A percentile compares a stretch with the other conserved stretches of the same genome.
These are phyloP conservation scores for Odontothrips loti DNA, from an alignment of 2,888 invertebrate genomes.

Conservation along the genomic window DNA sequence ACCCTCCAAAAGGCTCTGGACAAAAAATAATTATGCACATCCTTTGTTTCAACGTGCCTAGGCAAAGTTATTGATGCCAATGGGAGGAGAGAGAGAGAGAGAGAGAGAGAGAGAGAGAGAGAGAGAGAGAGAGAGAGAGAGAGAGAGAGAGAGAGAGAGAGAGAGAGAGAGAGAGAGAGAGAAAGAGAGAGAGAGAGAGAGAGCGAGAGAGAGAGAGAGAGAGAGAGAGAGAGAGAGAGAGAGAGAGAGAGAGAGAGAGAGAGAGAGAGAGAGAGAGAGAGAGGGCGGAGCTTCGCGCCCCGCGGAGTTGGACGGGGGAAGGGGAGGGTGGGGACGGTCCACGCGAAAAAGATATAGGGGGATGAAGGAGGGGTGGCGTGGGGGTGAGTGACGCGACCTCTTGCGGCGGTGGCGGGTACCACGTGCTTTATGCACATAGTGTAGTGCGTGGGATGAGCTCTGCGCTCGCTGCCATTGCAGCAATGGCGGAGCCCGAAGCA, in stretches of 20 bases:
- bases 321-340: no score
- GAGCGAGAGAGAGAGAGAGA: neutral
- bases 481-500: no score
- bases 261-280: neutral
- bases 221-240: slow-evolving; percentile 1
- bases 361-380: no score
- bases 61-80: slow-evolving; percentile 23
- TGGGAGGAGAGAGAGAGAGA: neutral
- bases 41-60: slow-evolving; percentile 26
- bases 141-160: neutral
- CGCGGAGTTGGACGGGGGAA: no score
- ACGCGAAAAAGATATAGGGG: no score
- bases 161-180: neutral
- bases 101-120: neutral
- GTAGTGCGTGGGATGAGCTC: neutral
- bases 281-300: neutral
- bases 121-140: neutral
- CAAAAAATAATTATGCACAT: slow-evolving; percentile 25
- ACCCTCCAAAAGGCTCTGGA: neutral
- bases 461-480: no score
- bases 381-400: neutral
- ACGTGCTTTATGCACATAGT: neutral
- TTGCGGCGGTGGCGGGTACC: neutral
- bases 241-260: slow-evolving; percentile 3
- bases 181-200: neutral